Conservation (phyloP, 2,113 vertebrate genomes). For the Neogale vison region DNA sequence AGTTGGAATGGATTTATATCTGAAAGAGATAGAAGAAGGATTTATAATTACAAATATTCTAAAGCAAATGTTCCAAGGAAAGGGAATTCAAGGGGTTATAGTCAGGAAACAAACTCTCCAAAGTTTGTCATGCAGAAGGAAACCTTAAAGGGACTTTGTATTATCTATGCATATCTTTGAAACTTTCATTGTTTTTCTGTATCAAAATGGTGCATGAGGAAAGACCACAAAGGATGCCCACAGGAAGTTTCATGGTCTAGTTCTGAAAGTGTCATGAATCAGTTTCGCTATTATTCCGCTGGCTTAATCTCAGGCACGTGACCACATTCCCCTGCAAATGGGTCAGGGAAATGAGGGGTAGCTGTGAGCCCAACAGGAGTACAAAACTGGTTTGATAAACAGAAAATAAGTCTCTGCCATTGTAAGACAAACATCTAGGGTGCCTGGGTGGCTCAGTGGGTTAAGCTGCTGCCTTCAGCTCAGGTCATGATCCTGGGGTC, state of each 20-base stretch:
- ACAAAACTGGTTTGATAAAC: not conserved
- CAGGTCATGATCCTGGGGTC: no score
- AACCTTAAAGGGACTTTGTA: not conserved
- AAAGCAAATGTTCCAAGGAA: not conserved
- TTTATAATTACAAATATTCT: not conserved
- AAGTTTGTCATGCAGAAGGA: not conserved
- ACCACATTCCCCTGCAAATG: not conserved
- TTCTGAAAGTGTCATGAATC: not conserved
- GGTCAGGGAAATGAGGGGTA: not conserved
- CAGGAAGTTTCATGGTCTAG: not conserved
- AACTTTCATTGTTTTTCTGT: not conserved
- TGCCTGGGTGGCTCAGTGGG: no score
- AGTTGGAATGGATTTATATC: not conserved
- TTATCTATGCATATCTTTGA: not conserved
- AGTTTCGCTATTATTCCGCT: not conserved
- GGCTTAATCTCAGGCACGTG: not conserved
- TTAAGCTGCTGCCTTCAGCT: no score
- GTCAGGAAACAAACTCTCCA: not conserved
- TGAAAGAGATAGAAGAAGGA: not conserved
- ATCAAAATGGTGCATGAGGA: not conserved
- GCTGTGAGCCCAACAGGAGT: not conserved
- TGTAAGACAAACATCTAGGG: not conserved
- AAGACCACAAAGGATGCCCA: not conserved
- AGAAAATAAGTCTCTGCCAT: not conserved
- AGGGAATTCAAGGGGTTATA: not conserved